These are phyloP conservation scores for Silvanus unidentatus DNA, from an alignment of 2,888 invertebrate genomes.

Conservation along the genomic window DNA sequence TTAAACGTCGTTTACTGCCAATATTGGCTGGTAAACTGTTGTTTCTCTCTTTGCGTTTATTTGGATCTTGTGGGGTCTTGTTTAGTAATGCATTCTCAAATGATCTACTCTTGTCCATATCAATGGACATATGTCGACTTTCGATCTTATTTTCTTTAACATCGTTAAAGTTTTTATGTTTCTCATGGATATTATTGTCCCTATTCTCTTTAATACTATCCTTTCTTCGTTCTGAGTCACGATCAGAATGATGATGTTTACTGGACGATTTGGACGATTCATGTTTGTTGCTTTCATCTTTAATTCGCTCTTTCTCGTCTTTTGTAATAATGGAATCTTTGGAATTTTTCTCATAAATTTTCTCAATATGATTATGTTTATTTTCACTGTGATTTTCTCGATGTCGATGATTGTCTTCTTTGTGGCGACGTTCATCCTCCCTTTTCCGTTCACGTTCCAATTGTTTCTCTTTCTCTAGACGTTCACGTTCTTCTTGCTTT, in stretches of 20 bases:
- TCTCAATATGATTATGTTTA: constrained; percentile 36
- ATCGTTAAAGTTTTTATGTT: constrained; percentile 37
- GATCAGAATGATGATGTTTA: constrained; percentile 40
- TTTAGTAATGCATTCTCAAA: constrained; percentile 25
- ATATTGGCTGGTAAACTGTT: constrained; percentile 60
- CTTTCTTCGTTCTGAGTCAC: constrained; percentile 45
- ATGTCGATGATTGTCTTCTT: constrained; percentile 47
- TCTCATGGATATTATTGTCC: constrained; percentile 50
- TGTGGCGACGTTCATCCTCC: constrained; percentile 38
- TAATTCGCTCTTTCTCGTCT: constrained; percentile 26
- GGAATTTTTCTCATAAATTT: constrained; percentile 37
- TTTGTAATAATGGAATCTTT: constrained; percentile 43
- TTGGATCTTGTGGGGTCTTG: constrained; percentile 32
- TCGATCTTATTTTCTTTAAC: constrained; percentile 34
- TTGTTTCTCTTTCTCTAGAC: constrained; percentile 26
- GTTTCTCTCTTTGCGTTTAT: constrained; percentile 56
- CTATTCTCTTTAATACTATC: constrained; percentile 48
- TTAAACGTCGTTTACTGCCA: constrained; percentile 67
- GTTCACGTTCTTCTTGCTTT: constrained; percentile 30
- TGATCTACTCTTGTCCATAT: constrained; percentile 38
- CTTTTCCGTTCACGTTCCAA: constrained; percentile 40
- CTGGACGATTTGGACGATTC: constrained; percentile 24
- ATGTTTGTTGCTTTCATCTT: constrained; percentile 34
- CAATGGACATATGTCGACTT: constrained; percentile 48
- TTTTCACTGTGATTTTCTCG: constrained; percentile 49